Percentiles rank a stretch among this genome's conserved stretches.
Conservation (phyloP, 2,888 invertebrate genomes). For the Tetragonisca angustula region DNA sequence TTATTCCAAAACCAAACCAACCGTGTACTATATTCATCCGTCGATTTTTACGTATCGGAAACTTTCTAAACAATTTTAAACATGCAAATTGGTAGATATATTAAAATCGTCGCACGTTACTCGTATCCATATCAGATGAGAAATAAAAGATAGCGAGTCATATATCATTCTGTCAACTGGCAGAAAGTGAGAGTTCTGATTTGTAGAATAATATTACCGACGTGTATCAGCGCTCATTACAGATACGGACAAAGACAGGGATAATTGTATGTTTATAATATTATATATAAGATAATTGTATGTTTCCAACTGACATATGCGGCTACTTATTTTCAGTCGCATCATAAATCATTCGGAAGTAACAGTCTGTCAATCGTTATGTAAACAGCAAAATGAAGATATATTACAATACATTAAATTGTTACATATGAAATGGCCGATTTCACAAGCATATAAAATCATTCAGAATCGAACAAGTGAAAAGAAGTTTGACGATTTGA, state of each 20-base stretch:
- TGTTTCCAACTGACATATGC: too few relatives aligned
- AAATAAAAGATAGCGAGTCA: neutral
- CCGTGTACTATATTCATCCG: neutral
- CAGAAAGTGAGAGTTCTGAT: neutral
- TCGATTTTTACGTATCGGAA: neutral
- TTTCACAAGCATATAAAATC: too few relatives aligned
- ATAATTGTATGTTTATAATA: neutral
- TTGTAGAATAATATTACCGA: neutral
- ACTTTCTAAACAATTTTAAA: neutral
- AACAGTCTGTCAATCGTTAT: neutral
- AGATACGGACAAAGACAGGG: neutral
- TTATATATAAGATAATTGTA: neutral
- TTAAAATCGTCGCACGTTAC: neutral
- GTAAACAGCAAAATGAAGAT: neutral
- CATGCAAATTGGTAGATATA: neutral
- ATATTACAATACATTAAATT: neutral
- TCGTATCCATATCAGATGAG: neutral
- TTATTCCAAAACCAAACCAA: neutral
- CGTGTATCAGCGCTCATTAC: neutral
- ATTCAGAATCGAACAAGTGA: too few relatives aligned
- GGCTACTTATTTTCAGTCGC: neutral
- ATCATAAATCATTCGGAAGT: neutral
- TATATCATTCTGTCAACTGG: neutral
- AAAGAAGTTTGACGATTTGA: too few relatives aligned
- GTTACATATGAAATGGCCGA: too few relatives aligned